Evolutionary conservation across 2,797 vertebrate genomes (phyloP), one percentile per base, ranked within the genome.

Genomic region (Chiroxiphia lanceolata): DNA sequence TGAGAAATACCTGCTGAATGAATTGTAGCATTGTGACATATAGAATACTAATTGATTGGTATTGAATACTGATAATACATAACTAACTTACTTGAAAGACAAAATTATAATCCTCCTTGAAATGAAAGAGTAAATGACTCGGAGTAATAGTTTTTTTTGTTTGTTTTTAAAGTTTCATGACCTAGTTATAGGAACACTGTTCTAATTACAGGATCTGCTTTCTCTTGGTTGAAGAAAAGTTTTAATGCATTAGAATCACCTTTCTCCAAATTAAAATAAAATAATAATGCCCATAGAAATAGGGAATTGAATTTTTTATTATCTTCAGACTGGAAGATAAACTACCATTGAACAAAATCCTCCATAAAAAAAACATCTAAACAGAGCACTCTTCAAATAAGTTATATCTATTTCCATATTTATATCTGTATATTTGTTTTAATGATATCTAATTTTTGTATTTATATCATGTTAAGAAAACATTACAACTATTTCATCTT

Each of bases 191-290:
- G n/a, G 23, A 89, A 80, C 89, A 65, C 11, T 40, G 11, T 69
- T 93, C 47, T 87, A 80, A 85, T 92, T 86, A 79, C 40, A 82
- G 38, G 23, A 18, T 70, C 44, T 70, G 34, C 9, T 83, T 93
- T 90, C 8, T 12, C 8, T 80, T 51, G 10, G 38, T 80, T 76
- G 54, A 85, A 95, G 64, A 92, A 81, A 90, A 86, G 15, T 91
- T 93, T 56, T 80, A 63, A 75, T 71, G 11, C 27, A 70, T 65
- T 90, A 54, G 63, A 91, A 85, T 78, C 4, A 83, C 25, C 34
- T 89, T 93, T 68, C 53, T 87, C 21, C 67, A 94, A 95, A 95
- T 90, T 94, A 94, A 94, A 80, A 90, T 79, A 90, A 93, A 96
- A 83, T 57, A 76, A 90, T 82, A 87, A 94, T 76, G 56, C 13